A percentile compares a stretch with the other conserved stretches of the same genome.
phyloP scores from a whole-genome alignment of 2,797 vertebrate genomes.

The Brachyalestes nurse region DNA sequence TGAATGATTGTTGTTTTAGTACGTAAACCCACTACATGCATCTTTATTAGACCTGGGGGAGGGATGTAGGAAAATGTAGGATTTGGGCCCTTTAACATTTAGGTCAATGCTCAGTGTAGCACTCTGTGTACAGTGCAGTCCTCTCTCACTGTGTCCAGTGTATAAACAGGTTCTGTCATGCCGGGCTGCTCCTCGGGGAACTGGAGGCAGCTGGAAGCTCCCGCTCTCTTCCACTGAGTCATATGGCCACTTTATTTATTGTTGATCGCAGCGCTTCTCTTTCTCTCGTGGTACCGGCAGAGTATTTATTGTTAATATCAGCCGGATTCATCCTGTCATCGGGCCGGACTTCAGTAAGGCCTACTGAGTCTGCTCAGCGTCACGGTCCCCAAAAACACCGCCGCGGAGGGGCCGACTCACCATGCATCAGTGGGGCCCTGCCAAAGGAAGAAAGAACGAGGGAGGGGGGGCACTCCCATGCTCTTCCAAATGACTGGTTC shows the following conservation, averaged over 20 bases:
- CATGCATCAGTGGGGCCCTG: slow-evolving; percentile 59
- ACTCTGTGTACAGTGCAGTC: neutral
- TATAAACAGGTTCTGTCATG: slow-evolving; percentile 43
- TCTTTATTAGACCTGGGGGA: too few relatives aligned
- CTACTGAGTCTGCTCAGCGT: slow-evolving; percentile 67
- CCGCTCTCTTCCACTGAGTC: slow-evolving; percentile 18
- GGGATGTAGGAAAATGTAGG: neutral
- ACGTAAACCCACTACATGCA: too few relatives aligned
- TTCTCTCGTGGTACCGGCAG: slow-evolving; percentile 30
- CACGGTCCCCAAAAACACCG: slow-evolving; percentile 57
- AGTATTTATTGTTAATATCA: slow-evolving; percentile 62
- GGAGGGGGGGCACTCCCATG: slow-evolving; percentile 4
- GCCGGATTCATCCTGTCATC: slow-evolving; percentile 51
- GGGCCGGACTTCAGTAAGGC: slow-evolving; percentile 41
- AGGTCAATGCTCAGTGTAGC: neutral
- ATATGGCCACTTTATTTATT: slow-evolving; percentile 30
- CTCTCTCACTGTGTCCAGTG: slow-evolving; percentile 5
- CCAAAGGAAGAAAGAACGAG: slow-evolving; percentile 48
- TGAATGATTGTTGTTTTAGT: too few relatives aligned
- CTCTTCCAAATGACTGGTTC: neutral
- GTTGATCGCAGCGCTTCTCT: slow-evolving; percentile 36
- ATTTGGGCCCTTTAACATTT: neutral
- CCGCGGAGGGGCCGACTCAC: slow-evolving; percentile 51
- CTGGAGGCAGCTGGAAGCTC: slow-evolving; percentile 52
- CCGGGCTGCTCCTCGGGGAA: slow-evolving; percentile 32